Evolutionary conservation across 2,888 invertebrate genomes (phyloP).

Genomic region (Campoletis raptor): DNA sequence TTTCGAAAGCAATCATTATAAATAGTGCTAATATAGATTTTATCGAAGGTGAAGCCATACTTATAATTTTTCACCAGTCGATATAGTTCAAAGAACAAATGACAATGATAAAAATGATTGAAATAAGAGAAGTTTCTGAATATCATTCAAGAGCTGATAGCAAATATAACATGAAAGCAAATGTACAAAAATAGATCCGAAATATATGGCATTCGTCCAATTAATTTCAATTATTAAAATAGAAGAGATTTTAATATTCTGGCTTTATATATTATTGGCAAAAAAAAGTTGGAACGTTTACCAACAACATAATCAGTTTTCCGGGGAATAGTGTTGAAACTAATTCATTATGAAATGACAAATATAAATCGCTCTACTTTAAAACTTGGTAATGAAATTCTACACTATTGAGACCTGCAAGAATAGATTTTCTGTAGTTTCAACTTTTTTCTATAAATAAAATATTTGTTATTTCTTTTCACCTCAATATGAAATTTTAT

Average conservation of each 20-base stretch:
- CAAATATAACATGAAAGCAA: background rate
- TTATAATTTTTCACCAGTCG: background rate
- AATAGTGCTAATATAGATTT: too few species aligned
- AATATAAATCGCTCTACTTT: background rate
- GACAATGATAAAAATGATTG: background rate
- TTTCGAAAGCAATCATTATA: too few species aligned
- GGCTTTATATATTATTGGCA: background rate
- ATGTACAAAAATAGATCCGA: too few species aligned
- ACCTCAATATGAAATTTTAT: slow-evolving; percentile 89
- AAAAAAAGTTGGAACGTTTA: background rate
- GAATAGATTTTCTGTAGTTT: background rate
- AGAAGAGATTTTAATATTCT: background rate
- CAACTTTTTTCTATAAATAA: background rate
- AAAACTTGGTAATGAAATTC: background rate
- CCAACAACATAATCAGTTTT: background rate
- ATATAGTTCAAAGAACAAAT: background rate
- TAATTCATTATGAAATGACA: background rate
- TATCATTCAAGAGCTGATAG: background rate
- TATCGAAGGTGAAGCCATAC: background rate
- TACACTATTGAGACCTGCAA: background rate
- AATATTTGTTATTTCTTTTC: slow-evolving; percentile 72
- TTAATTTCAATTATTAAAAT: background rate
- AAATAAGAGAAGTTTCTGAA: background rate
- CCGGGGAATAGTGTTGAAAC: background rate
- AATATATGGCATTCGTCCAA: too few species aligned